These are phyloP conservation scores for Coregonus suidteri DNA, from an alignment of 2,797 vertebrate species.

Conservation along the genomic window DNA sequence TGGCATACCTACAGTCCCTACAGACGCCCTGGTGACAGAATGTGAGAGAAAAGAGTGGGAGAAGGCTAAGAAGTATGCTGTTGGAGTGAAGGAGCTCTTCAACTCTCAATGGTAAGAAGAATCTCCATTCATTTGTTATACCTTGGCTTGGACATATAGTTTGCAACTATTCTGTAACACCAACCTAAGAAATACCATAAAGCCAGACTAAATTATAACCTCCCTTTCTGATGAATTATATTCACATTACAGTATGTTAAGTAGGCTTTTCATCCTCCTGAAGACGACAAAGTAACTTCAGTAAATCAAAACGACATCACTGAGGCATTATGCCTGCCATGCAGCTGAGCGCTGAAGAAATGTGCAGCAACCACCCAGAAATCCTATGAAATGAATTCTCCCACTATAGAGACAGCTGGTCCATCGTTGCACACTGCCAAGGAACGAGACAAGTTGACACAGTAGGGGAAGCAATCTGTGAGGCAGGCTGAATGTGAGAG, in stretches of 20 bases:
- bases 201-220: not conserved
- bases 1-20: constrained; percentile 60
- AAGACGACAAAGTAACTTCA: not conserved
- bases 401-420: not conserved
- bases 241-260: not conserved
- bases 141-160: not conserved
- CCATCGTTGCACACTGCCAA: not conserved
- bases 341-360: not conserved
- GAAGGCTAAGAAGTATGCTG: constrained; percentile 63
- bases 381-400: constrained; percentile 8
- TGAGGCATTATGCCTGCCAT: not conserved
- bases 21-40: constrained; percentile 69
- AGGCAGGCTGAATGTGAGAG: not conserved
- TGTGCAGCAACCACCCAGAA: constrained; percentile 7
- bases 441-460: constrained; percentile 1
- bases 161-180: not conserved
- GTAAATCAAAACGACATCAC: not conserved
- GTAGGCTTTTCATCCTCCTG: not conserved
- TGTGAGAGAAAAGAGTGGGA: constrained; percentile 72
- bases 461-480: not conserved
- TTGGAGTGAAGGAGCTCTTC: constrained; percentile 71
- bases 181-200: not conserved
- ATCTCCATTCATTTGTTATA: not conserved
- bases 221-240: not conserved
- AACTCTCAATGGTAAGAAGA: constrained; percentile 67